Evolutionary conservation across 2,888 invertebrate species (phyloP).

Genomic region (Drosophila hawaiiensis): DNA sequence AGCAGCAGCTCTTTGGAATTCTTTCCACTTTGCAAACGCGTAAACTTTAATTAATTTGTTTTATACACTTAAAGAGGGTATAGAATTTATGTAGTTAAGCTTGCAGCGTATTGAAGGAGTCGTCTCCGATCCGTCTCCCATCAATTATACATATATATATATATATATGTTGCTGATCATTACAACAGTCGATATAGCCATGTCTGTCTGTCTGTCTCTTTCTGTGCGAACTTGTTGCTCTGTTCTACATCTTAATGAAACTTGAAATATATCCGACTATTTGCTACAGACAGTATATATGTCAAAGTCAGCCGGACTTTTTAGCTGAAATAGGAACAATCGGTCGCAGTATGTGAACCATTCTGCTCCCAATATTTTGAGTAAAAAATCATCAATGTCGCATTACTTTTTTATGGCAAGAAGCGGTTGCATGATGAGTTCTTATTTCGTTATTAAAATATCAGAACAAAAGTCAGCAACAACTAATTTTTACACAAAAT

Average conservation of each 20-base stretch:
- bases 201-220: neutral
- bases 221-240: neutral
- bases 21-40: slow-evolving; percentile 4
- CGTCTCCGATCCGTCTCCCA: neutral
- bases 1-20: neutral
- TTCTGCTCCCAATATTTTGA: neutral
- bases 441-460: neutral
- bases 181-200: neutral
- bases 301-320: neutral
- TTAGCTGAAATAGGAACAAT: neutral
- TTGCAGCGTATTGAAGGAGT: neutral
- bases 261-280: neutral
- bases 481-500: neutral
- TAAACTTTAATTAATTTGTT: slow-evolving; percentile 25
- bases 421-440: neutral
- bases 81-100: neutral
- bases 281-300: neutral
- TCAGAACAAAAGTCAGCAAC: neutral
- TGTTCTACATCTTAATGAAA: neutral
- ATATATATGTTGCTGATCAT: neutral
- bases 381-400: neutral
- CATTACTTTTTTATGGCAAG: neutral
- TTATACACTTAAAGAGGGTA: neutral
- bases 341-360: neutral
- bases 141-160: neutral